Conservation (phyloP, 92 coral and sea anemone genomes). For the Blastomussa wellsi region DNA sequence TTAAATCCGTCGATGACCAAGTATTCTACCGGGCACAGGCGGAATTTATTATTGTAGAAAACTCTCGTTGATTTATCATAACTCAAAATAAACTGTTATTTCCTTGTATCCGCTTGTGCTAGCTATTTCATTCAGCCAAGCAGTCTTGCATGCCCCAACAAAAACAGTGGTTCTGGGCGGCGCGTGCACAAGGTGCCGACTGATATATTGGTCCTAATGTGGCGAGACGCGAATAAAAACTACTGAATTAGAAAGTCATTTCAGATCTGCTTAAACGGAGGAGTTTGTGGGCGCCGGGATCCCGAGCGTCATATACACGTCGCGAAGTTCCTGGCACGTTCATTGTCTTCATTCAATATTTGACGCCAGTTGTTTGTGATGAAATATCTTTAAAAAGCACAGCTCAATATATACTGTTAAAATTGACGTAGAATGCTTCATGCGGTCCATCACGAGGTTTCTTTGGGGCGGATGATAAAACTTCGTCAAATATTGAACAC, state of each 20-base stretch:
- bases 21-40: not conserved
- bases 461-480: constrained; percentile 1
- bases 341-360: constrained; percentile 27
- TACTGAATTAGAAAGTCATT: not conserved
- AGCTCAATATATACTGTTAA: not conserved
- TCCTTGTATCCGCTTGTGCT: not conserved
- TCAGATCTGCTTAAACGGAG: not conserved
- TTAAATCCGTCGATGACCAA: not conserved
- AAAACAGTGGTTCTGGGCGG: not conserved
- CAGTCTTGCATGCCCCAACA: not conserved
- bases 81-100: not conserved
- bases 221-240: not conserved
- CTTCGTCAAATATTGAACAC: constrained; percentile 4
- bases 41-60: not conserved
- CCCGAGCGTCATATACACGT: not conserved
- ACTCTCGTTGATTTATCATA: not conserved
- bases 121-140: not conserved
- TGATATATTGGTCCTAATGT: not conserved
- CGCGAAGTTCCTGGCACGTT: constrained; percentile 16
- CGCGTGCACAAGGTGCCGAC: not conserved
- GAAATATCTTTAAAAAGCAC: constrained; percentile 5
- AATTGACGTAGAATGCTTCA: constrained; percentile 7
- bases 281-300: not conserved
- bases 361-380: not conserved
- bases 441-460: not conserved